Conservation (phyloP, 2,888 invertebrate species). For the Camptogramma bilineatum region DNA sequence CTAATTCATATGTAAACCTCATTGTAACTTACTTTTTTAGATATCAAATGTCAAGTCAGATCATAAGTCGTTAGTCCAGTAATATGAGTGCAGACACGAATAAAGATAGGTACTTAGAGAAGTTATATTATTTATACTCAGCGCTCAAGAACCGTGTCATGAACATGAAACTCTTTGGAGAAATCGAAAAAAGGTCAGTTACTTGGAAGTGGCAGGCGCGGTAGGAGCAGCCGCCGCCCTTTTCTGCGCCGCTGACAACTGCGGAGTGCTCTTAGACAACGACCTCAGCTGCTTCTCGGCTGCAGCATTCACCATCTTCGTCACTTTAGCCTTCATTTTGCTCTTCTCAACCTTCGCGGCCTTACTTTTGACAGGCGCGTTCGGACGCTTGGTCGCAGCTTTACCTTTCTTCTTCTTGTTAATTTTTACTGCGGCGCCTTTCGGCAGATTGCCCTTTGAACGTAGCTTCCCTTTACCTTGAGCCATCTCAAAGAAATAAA, state of each 20-base stretch:
- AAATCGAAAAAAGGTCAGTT: conserved; percentile 25
- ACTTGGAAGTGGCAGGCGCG: conserved; percentile 66
- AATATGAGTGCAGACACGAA: too few relatives aligned
- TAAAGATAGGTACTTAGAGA: too few relatives aligned
- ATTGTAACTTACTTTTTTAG: too few relatives aligned
- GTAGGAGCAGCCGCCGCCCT: conserved; percentile 74
- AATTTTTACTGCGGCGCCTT: conserved; percentile 79
- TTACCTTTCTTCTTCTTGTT: conserved; percentile 75
- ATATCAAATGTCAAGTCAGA: too few relatives aligned
- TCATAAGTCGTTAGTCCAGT: too few relatives aligned
- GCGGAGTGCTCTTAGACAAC: conserved; percentile 81
- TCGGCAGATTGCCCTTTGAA: conserved; percentile 88
- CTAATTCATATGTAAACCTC: too few relatives aligned
- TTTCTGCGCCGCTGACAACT: conserved; percentile 80
- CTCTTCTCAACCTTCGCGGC: conserved; percentile 83
- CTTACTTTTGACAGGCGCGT: conserved; percentile 88
- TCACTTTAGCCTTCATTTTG: conserved; percentile 88
- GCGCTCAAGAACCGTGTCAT: neutral
- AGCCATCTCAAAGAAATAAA: conserved; percentile 76
- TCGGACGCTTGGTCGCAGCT: conserved; percentile 85
- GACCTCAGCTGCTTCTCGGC: conserved; percentile 88
- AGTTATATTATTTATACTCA: neutral
- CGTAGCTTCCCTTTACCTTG: conserved; percentile 85
- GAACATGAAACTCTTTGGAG: neutral
- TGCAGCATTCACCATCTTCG: conserved; percentile 89